Percentiles rank a stretch among this genome's conserved stretches.
phyloP scores from a whole-genome alignment of 2,797 vertebrate genomes.

The Etheostoma nigrum region DNA sequence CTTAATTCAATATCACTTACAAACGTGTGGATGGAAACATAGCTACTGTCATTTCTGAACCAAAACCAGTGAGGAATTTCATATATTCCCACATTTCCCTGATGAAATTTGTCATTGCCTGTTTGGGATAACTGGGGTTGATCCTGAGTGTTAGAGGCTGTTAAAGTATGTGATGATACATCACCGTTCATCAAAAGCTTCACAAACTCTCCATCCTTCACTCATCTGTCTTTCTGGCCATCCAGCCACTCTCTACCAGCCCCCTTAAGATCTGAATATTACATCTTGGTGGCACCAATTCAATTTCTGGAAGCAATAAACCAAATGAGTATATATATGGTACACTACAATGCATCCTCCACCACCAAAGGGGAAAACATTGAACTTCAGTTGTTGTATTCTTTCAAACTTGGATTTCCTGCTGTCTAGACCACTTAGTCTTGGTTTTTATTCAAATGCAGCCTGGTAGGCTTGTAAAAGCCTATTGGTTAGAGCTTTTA shows the following conservation, averaged over 20 bases:
- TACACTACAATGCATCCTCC: constrained; percentile 68
- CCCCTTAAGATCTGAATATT: constrained; percentile 80
- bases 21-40: too few species aligned
- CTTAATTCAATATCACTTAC: too few species aligned
- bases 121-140: constrained; percentile 67
- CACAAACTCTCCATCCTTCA: constrained; percentile 60
- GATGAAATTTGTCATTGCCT: constrained; percentile 52
- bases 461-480: constrained; percentile 79
- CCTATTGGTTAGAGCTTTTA: constrained; percentile 79
- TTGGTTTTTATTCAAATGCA: constrained; percentile 75
- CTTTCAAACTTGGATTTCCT: constrained; percentile 80
- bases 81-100: constrained; percentile 71
- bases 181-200: constrained; percentile 74
- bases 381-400: constrained; percentile 77
- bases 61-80: constrained; percentile 55
- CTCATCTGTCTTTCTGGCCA: constrained; percentile 66
- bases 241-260: constrained; percentile 53
- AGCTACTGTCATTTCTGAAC: constrained; percentile 54
- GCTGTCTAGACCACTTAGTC: constrained; percentile 82
- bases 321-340: constrained; percentile 71
- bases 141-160: constrained; percentile 68
- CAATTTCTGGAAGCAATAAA: constrained; percentile 79
- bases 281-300: constrained; percentile 76
- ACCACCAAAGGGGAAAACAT: constrained; percentile 74
- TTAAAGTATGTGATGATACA: constrained; percentile 72